Evolutionary conservation across 1,140 invertebrate genomes (phyloP), one percentile per base, ranked within the genome.

Genomic region (Agraylea sexmaculata): DNA sequence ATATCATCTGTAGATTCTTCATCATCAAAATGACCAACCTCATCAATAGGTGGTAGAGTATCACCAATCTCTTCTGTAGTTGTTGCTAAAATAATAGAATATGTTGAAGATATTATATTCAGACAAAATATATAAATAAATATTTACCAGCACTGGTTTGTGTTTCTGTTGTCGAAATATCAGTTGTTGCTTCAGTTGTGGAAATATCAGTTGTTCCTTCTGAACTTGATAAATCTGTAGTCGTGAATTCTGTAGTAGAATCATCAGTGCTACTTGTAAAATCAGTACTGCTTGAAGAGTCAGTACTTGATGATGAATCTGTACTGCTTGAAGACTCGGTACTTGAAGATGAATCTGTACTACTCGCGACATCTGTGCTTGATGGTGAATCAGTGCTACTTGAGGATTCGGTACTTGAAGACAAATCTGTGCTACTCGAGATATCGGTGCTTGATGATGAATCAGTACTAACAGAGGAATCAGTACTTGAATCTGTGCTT

Each of bases 341-440:
- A 25, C 20, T 45, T 4, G 54, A 47, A 15, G 32, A 46, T 18
- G 47, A 29, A 29, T 40, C 45, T 28, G 42, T 20, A 17, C 19
- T 37, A 37, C 22, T 43, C 0, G 45, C 34, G 33, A 22, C 21
- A 28, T 50, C 47, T 21, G 45, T 34, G 13, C 37, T 40, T 0
- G 44, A 42, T 20, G 36, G 29, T 7, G 37, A 20, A 28, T 40
- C 42, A 21, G 43, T 48, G 30, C 13, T 30, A 7, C 23, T 44
- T 19, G 18, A 29, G 4, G 27, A 15, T 30, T 51, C 50, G 25
- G 45, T 29, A 22, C 19, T 27, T n/a, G n/a, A 31, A 17, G 43
- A 38, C 35, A 38, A 23, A 22, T 36, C 35, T 18, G 39, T 46
- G 16, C 41, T 45, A 22, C 37, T 44, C 18, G 46, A 40, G 17